These are phyloP conservation scores for Otocyon megalotis DNA, from an alignment of 2,113 vertebrate genomes.

Conservation along the genomic window DNA sequence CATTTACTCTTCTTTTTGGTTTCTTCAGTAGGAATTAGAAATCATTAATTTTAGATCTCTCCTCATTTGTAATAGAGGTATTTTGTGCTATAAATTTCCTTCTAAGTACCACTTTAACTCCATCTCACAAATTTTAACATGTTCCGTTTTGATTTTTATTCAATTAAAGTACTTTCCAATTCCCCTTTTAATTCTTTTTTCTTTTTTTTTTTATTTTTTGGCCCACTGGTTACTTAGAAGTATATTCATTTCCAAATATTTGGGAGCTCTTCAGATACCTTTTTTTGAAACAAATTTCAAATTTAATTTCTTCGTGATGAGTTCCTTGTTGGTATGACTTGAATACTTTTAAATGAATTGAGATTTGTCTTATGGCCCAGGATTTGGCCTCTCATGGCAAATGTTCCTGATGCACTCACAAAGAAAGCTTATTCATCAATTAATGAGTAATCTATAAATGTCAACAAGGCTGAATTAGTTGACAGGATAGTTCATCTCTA, in stretches of 20 bases:
- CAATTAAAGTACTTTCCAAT: background rate
- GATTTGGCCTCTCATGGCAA: background rate
- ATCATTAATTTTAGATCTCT: background rate
- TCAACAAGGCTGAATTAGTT: background rate
- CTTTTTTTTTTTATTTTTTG: background rate
- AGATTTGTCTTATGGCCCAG: background rate
- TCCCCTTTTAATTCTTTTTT: background rate
- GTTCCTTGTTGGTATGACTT: background rate
- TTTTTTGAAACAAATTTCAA: background rate
- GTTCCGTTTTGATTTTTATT: background rate
- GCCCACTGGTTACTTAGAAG: background rate
- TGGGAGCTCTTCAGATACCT: background rate
- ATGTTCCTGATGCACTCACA: background rate
- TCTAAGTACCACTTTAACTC: background rate
- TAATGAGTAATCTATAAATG: background rate
- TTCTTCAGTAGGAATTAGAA: background rate
- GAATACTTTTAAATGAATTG: background rate
- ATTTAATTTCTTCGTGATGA: background rate
- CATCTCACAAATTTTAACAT: background rate
- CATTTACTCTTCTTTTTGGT: background rate
- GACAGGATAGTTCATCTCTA: background rate
- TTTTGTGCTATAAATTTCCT: background rate
- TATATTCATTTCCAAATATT: background rate
- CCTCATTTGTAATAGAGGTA: background rate
- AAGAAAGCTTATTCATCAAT: background rate